Conservation (phyloP, 1,140 invertebrate genomes). For the Mactra quadrangularis region DNA sequence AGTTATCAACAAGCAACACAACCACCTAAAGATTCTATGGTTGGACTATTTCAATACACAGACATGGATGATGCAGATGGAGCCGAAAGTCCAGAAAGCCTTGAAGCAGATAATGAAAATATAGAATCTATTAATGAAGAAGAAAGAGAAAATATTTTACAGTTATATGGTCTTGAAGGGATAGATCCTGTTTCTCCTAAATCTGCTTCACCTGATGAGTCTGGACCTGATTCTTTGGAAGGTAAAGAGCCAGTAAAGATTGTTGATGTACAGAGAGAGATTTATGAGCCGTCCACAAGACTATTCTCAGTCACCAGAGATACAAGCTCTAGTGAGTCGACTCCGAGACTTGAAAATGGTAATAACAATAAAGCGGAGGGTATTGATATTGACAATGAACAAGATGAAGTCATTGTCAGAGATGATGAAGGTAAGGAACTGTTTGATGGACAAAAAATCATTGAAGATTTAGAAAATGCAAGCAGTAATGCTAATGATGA, state of each 20-base stretch:
- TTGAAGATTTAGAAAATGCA: neutral
- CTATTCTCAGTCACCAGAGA: slow-evolving; percentile 48
- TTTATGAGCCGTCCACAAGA: slow-evolving; percentile 46
- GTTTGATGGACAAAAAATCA: no score
- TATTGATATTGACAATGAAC: neutral
- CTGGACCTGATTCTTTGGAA: slow-evolving; percentile 8
- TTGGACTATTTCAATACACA: slow-evolving; percentile 55
- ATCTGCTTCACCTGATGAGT: slow-evolving; percentile 38
- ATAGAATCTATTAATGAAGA: slow-evolving; percentile 44
- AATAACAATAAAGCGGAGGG: neutral
- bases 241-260: neutral
- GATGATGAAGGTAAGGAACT: neutral
- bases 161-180: slow-evolving; percentile 54
- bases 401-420: neutral
- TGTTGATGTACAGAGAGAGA: slow-evolving; percentile 52
- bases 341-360: slow-evolving; percentile 24
- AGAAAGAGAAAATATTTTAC: slow-evolving; percentile 42
- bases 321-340: slow-evolving; percentile 47
- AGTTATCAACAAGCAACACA: neutral
- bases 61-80: slow-evolving; percentile 29
- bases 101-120: slow-evolving; percentile 33
- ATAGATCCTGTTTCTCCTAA: slow-evolving; percentile 52
- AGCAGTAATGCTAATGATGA: slow-evolving; percentile 8
- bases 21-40: slow-evolving; percentile 2
- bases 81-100: slow-evolving; percentile 28